Conservation (phyloP, 1,140 invertebrate species). For the Cecropterus lyciades region DNA sequence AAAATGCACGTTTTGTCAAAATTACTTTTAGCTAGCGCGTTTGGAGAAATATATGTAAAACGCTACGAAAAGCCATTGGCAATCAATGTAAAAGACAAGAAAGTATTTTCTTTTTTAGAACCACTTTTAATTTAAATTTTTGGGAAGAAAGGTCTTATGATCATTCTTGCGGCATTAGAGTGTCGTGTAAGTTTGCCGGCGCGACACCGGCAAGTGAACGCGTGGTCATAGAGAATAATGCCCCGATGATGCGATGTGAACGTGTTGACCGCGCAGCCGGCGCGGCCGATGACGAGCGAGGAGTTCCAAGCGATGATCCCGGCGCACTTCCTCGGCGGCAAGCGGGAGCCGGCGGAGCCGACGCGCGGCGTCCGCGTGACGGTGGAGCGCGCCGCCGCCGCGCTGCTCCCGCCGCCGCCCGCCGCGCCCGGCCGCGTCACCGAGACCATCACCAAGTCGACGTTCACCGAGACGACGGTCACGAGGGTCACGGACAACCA, state of each 20-base stretch:
- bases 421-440: slow-evolving; percentile 93
- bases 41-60: too few relatives aligned
- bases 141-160: too few relatives aligned
- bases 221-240: too few relatives aligned
- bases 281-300: slow-evolving; percentile 94
- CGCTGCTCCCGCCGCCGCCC: slow-evolving; percentile 92
- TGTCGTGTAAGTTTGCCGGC: too few relatives aligned
- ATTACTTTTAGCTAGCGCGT: too few relatives aligned
- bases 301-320: slow-evolving; percentile 97
- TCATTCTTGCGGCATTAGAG: too few relatives aligned
- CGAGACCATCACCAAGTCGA: slow-evolving; percentile 97
- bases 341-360: slow-evolving; percentile 52
- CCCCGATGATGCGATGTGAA: slow-evolving; percentile 75
- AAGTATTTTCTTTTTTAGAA: too few relatives aligned
- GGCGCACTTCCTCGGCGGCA: slow-evolving; percentile 91
- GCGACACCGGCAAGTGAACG: too few relatives aligned
- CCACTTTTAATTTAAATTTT: too few relatives aligned
- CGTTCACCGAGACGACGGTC: slow-evolving; percentile 96
- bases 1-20: too few relatives aligned
- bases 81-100: too few relatives aligned
- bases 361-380: slow-evolving; percentile 79
- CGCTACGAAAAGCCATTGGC: too few relatives aligned
- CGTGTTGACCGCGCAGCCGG: slow-evolving; percentile 85
- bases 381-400: slow-evolving; percentile 83
- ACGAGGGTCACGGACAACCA: slow-evolving; percentile 96